A percentile compares a stretch with the other conserved stretches of the same genome.
These are phyloP conservation scores for Nomada flava DNA, from an alignment of 2,888 invertebrate genomes.

Conservation along the genomic window DNA sequence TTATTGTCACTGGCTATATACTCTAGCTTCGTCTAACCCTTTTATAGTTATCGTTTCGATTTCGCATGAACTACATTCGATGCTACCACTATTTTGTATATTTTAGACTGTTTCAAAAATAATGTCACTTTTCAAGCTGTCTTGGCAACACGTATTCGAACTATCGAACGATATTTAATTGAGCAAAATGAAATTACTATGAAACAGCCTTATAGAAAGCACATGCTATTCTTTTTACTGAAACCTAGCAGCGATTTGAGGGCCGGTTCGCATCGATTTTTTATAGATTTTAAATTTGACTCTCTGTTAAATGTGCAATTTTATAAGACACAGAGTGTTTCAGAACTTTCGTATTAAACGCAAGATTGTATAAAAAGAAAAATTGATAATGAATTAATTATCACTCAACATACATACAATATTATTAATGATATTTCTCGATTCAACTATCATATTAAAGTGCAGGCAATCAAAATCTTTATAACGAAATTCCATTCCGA, in stretches of 20 bases:
- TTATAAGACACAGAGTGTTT: conserved; percentile 36
- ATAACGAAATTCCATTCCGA: too few species aligned
- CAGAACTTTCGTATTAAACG: background rate
- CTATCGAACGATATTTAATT: background rate
- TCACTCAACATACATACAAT: too few species aligned
- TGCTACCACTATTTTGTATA: conserved; percentile 40
- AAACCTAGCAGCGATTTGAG: conserved; percentile 33
- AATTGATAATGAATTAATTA: background rate
- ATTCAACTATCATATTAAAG: too few species aligned
- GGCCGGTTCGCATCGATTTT: conserved; percentile 25
- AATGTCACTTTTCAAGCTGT: background rate
- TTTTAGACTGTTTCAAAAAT: conserved; percentile 13
- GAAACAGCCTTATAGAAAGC: conserved; percentile 48
- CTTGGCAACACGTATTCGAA: background rate
- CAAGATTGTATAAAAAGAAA: background rate
- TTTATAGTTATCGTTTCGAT: background rate
- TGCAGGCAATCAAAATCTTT: too few species aligned
- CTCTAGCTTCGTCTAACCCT: conserved; percentile 4
- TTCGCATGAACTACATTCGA: conserved; percentile 36
- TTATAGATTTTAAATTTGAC: background rate
- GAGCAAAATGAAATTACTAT: conserved; percentile 21
- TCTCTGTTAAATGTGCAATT: conserved; percentile 8
- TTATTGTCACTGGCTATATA: conserved; percentile 1
- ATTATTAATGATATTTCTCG: too few species aligned
- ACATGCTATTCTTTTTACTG: conserved; percentile 46